These are phyloP conservation scores for Pedetes capensis DNA, from an alignment of 2,113 vertebrate genomes.

Conservation along the genomic window DNA sequence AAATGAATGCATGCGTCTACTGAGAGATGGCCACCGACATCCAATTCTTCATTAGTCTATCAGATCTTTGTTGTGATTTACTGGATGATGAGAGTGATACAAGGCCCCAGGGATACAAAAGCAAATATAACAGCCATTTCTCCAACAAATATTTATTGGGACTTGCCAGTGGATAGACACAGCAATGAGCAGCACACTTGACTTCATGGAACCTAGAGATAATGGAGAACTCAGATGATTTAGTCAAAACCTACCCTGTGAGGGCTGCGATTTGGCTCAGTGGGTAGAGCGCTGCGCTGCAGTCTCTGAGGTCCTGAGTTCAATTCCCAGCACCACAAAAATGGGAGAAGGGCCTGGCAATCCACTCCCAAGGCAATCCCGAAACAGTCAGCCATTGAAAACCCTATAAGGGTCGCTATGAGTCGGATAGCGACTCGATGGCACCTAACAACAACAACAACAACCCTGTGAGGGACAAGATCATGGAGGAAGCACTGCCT, in stretches of 20 bases:
- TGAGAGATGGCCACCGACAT: neutral
- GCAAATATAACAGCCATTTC: neutral
- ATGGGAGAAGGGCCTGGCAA: too few species aligned
- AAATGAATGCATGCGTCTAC: neutral
- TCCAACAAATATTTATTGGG: neutral
- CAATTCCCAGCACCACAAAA: too few species aligned
- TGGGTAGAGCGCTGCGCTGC: too few species aligned
- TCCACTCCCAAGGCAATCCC: too few species aligned
- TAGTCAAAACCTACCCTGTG: neutral
- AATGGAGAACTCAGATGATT: neutral
- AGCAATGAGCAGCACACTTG: neutral
- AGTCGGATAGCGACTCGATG: too few species aligned
- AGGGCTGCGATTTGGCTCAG: too few species aligned
- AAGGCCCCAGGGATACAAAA: neutral
- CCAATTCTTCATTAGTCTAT: neutral
- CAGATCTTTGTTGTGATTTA: neutral
- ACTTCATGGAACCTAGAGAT: neutral
- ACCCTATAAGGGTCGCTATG: too few species aligned
- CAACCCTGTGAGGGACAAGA: neutral
- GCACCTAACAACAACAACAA: too few species aligned
- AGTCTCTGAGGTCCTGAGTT: too few species aligned
- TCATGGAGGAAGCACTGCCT: rapidly evolving
- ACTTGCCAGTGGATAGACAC: neutral
- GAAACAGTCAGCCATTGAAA: too few species aligned
- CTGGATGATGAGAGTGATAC: neutral